These are phyloP conservation scores for Drosophila virilis DNA, from an alignment of 1,140 invertebrate genomes.

Conservation along the genomic window DNA sequence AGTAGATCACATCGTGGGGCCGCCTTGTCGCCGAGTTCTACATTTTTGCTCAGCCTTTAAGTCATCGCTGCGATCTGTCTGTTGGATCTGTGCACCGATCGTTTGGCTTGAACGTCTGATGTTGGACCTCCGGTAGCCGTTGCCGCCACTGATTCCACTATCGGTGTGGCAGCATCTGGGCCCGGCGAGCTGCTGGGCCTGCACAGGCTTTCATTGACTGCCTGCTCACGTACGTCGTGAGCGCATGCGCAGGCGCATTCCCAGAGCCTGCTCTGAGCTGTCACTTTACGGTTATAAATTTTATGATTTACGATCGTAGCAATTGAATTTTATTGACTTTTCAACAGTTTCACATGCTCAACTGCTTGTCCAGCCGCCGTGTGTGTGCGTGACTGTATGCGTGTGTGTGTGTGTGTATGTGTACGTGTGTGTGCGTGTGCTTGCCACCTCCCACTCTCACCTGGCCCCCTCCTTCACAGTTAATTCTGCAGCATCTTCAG, in stretches of 20 bases:
- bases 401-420: not conserved
- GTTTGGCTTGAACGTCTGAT: constrained; percentile 13
- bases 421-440: not conserved
- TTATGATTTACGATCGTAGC: constrained; percentile 81
- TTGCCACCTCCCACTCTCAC: constrained; percentile 11
- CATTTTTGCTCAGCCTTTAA: not conserved
- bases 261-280: constrained; percentile 78
- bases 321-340: constrained; percentile 83
- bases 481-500: not conserved
- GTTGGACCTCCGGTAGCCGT: constrained; percentile 48
- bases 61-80: constrained; percentile 17
- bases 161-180: constrained; percentile 53
- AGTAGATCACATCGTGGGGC: constrained; percentile 66
- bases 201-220: constrained; percentile 33
- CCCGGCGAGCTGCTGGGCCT: not conserved
- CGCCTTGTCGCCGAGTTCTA: constrained; percentile 8
- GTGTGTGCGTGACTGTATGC: not conserved
- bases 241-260: constrained; percentile 63
- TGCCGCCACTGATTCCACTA: constrained; percentile 42
- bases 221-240: constrained; percentile 48
- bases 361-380: not conserved
- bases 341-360: constrained; percentile 71
- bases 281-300: constrained; percentile 83
- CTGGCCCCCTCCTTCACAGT: not conserved
- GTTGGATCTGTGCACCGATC: not conserved